phyloP scores from a whole-genome alignment of 2,113 vertebrate genomes.

The Microtus oregoni region DNA sequence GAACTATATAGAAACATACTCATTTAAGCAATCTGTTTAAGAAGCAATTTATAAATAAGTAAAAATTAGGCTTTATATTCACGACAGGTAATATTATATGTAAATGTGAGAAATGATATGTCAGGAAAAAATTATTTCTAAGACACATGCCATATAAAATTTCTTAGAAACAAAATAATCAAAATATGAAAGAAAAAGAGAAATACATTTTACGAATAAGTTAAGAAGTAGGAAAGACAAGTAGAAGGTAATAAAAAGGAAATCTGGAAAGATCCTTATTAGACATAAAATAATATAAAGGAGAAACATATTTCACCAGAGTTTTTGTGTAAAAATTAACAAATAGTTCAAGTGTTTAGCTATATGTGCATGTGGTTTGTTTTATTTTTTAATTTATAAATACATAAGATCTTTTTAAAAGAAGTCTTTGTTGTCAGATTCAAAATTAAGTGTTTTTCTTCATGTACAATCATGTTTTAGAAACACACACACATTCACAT shows the following conservation, averaged over 20 bases:
- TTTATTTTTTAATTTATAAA: background rate
- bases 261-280: background rate
- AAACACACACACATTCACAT: background rate
- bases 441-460: background rate
- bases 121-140: background rate
- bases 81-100: background rate
- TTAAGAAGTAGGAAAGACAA: accelerated
- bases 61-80: background rate
- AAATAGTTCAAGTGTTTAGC: background rate
- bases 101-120: background rate
- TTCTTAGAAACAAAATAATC: background rate
- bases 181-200: background rate
- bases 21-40: background rate
- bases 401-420: background rate
- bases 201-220: background rate
- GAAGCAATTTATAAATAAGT: background rate
- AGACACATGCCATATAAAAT: background rate
- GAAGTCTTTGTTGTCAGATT: background rate
- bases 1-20: background rate
- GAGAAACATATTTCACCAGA: background rate
- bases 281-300: background rate
- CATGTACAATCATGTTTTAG: background rate
- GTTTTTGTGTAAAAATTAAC: background rate
- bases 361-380: background rate
- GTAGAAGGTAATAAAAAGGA: background rate